phyloP scores from a whole-genome alignment of 2,797 vertebrate genomes.

The Clarias fuscus region DNA sequence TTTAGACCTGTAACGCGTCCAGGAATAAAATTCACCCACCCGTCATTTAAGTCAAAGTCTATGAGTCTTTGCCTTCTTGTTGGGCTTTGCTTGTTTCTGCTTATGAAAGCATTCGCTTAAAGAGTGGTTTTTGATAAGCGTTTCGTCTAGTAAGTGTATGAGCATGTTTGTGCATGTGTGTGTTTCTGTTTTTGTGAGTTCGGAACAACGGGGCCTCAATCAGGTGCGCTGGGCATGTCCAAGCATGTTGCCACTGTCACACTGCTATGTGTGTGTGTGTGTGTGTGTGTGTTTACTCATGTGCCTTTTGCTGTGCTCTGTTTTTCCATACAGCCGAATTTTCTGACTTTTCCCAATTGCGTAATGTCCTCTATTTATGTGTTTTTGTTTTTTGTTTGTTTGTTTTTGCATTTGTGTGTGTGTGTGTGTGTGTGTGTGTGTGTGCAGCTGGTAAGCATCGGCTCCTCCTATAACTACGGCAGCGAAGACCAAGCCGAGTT shows the following conservation, averaged over 20 bases:
- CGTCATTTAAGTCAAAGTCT: neutral
- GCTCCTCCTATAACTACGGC: constrained; percentile 98
- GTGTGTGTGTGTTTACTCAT: constrained; percentile 12
- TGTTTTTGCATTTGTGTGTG: neutral
- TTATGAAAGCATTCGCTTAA: neutral
- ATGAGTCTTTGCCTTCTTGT: neutral
- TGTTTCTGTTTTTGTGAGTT: constrained; percentile 27
- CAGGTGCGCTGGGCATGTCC: constrained; percentile 35
- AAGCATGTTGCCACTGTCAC: constrained; percentile 38
- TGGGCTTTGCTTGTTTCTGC: neutral
- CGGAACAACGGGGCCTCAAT: constrained; percentile 23
- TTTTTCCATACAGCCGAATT: neutral
- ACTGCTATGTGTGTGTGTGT: constrained; percentile 35
- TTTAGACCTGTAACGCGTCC: neutral
- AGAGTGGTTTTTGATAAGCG: neutral
- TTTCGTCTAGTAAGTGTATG: neutral
- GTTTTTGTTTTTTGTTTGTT: neutral
- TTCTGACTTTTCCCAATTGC: neutral
- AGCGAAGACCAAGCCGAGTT: constrained; percentile 99
- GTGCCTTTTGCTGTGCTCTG: neutral
- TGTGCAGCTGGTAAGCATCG: constrained; percentile 92
- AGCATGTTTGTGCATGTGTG: constrained; percentile 20
- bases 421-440: constrained; percentile 33
- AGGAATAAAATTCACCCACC: neutral
- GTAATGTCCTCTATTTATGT: no score